A percentile compares a stretch with the other conserved stretches of the same genome.
These are phyloP conservation scores for Pseudomyrmex sp. DNA, from an alignment of 1,140 invertebrate species.

Conservation along the genomic window DNA sequence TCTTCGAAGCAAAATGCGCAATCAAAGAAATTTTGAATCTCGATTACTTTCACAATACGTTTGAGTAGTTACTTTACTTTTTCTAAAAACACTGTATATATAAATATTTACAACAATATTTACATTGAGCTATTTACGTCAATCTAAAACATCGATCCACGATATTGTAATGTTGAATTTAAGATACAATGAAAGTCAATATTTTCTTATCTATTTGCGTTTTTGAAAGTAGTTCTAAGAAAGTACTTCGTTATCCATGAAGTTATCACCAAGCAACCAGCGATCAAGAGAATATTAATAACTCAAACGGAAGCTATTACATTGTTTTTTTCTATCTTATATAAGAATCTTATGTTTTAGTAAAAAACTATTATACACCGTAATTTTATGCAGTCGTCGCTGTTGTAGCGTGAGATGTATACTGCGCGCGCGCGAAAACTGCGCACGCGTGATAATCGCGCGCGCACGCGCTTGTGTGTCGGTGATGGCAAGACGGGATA, in stretches of 20 bases:
- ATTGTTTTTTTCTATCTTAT: not conserved
- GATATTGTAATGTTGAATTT: not conserved
- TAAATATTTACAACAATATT: no score
- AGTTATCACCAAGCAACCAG: not conserved
- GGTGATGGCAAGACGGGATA: not conserved
- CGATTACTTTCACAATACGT: no score
- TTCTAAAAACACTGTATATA: no score
- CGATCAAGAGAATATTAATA: not conserved
- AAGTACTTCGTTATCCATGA: constrained; percentile 9
- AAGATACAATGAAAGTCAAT: constrained; percentile 7
- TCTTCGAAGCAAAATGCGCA: not conserved
- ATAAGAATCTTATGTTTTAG: no score
- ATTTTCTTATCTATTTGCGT: constrained; percentile 26
- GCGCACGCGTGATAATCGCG: not conserved
- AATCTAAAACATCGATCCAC: not conserved
- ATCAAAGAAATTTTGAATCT: not conserved
- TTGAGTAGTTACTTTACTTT: no score
- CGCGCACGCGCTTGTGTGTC: not conserved
- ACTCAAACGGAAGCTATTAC: no score
- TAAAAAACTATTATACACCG: no score
- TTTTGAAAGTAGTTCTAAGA: constrained; percentile 25
- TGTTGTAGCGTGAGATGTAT: not conserved
- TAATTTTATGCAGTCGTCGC: not conserved
- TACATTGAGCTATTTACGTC: no score
- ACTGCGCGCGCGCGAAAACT: not conserved